Evolutionary conservation across 2,888 invertebrate genomes (phyloP).

Genomic region (Hofmannophila pseudospretella): DNA sequence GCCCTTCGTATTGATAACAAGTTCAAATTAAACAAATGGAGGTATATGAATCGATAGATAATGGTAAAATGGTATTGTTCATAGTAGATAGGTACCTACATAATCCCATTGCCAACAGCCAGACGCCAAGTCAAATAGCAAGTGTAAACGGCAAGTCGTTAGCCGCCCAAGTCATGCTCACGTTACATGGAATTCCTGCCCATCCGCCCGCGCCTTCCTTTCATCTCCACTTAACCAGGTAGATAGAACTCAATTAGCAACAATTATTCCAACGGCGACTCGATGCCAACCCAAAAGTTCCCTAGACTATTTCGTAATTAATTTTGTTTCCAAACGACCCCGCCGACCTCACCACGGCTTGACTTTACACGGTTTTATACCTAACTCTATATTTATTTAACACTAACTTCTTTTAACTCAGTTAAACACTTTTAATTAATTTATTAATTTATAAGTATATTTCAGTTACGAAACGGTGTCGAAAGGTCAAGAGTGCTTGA

Average conservation of each 20-base stretch:
- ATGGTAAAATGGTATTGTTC: too few relatives aligned
- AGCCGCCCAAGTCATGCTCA: not conserved
- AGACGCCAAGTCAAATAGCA: not conserved
- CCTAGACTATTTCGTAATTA: constrained; percentile 66
- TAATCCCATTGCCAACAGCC: too few relatives aligned
- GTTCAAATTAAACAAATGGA: too few relatives aligned
- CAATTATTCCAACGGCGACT: constrained; percentile 61
- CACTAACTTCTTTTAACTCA: constrained; percentile 4
- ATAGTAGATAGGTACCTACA: too few relatives aligned
- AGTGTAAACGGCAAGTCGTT: not conserved
- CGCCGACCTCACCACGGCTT: constrained; percentile 34
- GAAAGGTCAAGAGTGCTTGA: not conserved
- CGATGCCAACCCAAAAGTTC: constrained; percentile 60
- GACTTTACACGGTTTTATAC: constrained; percentile 22
- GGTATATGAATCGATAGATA: too few relatives aligned
- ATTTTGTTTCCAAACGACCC: constrained; percentile 61
- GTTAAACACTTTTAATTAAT: constrained; percentile 1
- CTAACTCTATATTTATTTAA: constrained; percentile 15
- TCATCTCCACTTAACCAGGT: constrained; percentile 42
- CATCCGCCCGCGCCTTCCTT: constrained; percentile 11
- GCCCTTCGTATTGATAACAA: too few relatives aligned
- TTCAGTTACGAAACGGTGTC: not conserved
- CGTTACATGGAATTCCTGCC: not conserved
- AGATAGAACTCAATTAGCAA: constrained; percentile 67
- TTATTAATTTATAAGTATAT: not conserved